Conservation (phyloP, 1,140 invertebrate genomes). For the Pectinophora gossypiella region DNA sequence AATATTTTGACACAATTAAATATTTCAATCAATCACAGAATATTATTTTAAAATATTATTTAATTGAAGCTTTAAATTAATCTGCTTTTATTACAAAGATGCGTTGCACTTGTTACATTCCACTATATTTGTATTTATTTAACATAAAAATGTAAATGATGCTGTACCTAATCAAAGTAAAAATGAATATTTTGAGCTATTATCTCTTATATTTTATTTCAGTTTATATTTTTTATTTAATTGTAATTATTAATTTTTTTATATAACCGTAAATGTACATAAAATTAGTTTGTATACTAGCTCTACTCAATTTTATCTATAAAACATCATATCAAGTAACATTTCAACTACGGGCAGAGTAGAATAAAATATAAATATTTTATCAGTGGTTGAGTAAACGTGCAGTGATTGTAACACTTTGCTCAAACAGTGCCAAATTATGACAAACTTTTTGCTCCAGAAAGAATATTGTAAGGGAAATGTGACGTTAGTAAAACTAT, state of each 20-base stretch:
- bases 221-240: background rate
- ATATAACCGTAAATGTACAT: background rate
- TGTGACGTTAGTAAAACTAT: no score
- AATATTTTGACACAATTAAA: no score
- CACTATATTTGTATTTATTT: constrained; percentile 15
- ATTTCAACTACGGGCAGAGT: no score
- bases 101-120: constrained; percentile 35
- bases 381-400: no score
- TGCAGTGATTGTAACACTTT: no score
- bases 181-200: background rate
- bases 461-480: background rate
- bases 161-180: background rate
- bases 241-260: background rate
- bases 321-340: no score
- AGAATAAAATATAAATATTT: no score
- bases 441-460: background rate
- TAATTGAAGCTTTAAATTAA: no score
- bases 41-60: no score
- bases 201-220: background rate
- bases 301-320: no score
- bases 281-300: constrained; percentile 13
- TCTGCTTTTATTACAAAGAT: background rate
- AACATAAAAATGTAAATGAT: background rate
- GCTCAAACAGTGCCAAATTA: constrained; percentile 31
- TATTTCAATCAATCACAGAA: no score